Percentiles rank a stretch among this genome's conserved stretches.
Conservation (phyloP, 2,113 vertebrate genomes). For the Hippocampus barbouri region DNA sequence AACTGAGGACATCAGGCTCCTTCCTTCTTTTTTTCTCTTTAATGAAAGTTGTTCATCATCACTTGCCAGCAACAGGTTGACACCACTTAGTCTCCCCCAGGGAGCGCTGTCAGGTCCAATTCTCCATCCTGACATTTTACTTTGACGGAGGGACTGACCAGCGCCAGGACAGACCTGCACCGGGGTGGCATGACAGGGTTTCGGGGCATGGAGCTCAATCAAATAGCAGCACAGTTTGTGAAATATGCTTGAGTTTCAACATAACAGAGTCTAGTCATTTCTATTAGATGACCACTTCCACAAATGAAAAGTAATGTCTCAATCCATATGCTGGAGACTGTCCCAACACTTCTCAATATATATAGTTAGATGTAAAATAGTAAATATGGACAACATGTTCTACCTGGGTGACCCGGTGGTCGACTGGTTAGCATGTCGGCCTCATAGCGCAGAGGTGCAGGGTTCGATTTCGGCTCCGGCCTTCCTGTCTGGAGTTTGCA, state of each 20-base stretch:
- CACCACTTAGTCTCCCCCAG: slow-evolving; percentile 59
- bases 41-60: slow-evolving; percentile 74
- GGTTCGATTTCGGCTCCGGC: no score
- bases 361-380: no score
- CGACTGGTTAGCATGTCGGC: no score
- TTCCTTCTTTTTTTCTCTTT: slow-evolving; percentile 42
- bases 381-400: neutral
- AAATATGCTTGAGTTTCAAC: neutral
- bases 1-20: neutral
- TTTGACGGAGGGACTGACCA: slow-evolving; percentile 44
- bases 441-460: no score
- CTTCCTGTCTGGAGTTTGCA: no score
- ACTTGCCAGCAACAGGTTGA: slow-evolving; percentile 67
- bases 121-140: slow-evolving; percentile 56
- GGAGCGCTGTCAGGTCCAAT: slow-evolving; percentile 54
- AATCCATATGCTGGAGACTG: no score
- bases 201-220: neutral
- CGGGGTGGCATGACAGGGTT: neutral
- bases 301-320: no score
- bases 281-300: neutral
- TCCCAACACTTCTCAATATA: no score
- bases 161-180: slow-evolving; percentile 31
- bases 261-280: neutral
- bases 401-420: no score
- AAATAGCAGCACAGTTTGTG: neutral